A percentile compares a stretch with the other conserved stretches of the same genome.
phyloP scores from a whole-genome alignment of 1,140 invertebrate species.

The Ectropis grisescens region DNA sequence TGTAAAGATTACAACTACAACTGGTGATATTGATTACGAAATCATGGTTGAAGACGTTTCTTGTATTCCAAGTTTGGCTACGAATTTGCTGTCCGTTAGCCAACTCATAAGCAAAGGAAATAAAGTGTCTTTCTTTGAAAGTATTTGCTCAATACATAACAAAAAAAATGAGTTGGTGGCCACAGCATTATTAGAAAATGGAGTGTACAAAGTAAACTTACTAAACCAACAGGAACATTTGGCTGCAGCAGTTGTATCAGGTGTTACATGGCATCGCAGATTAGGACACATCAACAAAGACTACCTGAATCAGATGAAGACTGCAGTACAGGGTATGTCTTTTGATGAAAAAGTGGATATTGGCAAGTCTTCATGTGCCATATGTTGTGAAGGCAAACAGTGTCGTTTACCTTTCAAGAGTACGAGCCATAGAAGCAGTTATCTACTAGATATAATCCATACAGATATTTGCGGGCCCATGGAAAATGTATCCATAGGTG shows the following conservation, averaged over 20 bases:
- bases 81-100: no score
- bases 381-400: neutral
- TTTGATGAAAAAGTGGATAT: neutral
- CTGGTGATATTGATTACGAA: slow-evolving; percentile 9
- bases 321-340: neutral
- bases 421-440: neutral
- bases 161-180: slow-evolving; percentile 10
- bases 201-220: slow-evolving; percentile 13
- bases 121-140: slow-evolving; percentile 6
- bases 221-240: neutral
- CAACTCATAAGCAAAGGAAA: slow-evolving; percentile 12
- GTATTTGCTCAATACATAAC: slow-evolving; percentile 12
- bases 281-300: slow-evolving; percentile 1
- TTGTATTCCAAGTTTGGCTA: slow-evolving; percentile 12
- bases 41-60: slow-evolving; percentile 7
- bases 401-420: neutral
- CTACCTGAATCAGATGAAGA: neutral
- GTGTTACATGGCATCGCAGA: slow-evolving; percentile 7
- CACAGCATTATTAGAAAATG: slow-evolving; percentile 9
- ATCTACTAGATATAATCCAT: neutral
- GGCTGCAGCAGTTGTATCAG: neutral
- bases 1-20: slow-evolving; percentile 10
- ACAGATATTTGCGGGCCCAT: neutral
- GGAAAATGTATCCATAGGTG: neutral
- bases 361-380: neutral